Evolutionary conservation across 2,888 invertebrate species (phyloP).

Genomic region (Melinaea marsaeus): DNA sequence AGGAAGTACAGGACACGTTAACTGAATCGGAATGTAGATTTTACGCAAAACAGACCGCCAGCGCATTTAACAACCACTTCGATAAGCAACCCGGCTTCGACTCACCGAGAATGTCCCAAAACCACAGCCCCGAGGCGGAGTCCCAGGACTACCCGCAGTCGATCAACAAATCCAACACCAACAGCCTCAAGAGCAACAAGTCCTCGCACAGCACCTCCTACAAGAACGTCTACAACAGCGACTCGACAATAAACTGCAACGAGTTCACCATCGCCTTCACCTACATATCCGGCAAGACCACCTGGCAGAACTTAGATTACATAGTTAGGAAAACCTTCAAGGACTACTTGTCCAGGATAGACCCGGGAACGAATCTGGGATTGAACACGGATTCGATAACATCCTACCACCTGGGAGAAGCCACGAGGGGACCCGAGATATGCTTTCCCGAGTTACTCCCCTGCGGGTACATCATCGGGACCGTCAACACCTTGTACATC

Average conservation of each 20-base stretch:
- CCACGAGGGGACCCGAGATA: constrained; percentile 87
- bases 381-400: constrained; percentile 91
- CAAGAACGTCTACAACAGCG: constrained; percentile 72
- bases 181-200: constrained; percentile 76
- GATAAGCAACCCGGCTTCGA: constrained; percentile 72
- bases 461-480: constrained; percentile 94
- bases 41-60: constrained; percentile 73
- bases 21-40: constrained; percentile 80
- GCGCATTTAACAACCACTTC: constrained; percentile 67
- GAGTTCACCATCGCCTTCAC: constrained; percentile 92
- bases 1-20: constrained; percentile 81
- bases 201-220: constrained; percentile 74
- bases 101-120: constrained; percentile 67
- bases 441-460: constrained; percentile 93
- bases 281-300: constrained; percentile 93
- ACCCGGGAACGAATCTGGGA: constrained; percentile 93
- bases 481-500: constrained; percentile 90
- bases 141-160: constrained; percentile 63
- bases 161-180: constrained; percentile 73
- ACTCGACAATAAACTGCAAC: constrained; percentile 79
- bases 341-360: constrained; percentile 94
- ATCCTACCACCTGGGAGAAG: constrained; percentile 95
- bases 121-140: constrained; percentile 68
- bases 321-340: constrained; percentile 95
- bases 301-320: constrained; percentile 96